Percentiles rank a stretch among this genome's conserved stretches.
These are phyloP conservation scores for Falcunculus frontatus DNA, from an alignment of 2,113 vertebrate species.

Conservation along the genomic window DNA sequence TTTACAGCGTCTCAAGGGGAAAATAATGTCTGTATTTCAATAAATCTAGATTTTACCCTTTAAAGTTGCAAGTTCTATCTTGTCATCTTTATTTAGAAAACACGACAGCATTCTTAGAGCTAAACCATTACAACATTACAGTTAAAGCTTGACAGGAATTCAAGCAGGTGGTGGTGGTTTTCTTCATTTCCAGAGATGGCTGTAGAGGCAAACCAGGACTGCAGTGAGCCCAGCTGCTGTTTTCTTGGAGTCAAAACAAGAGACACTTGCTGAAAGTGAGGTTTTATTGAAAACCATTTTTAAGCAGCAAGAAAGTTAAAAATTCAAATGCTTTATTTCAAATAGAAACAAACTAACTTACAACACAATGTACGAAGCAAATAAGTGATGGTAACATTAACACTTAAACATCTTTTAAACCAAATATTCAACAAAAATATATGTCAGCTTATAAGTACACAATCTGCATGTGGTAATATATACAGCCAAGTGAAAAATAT, in stretches of 20 bases:
- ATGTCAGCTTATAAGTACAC: constrained; percentile 23
- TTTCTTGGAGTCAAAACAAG: neutral
- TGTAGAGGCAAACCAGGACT: neutral
- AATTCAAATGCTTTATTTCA: constrained; percentile 36
- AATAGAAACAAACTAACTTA: constrained; percentile 45
- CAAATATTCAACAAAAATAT: constrained; percentile 47
- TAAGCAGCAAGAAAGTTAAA: constrained; percentile 57
- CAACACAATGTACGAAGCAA: neutral
- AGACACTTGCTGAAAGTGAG: constrained; percentile 18
- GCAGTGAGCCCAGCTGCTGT: neutral
- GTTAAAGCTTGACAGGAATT: neutral
- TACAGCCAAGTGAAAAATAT: constrained; percentile 28
- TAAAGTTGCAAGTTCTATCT: neutral
- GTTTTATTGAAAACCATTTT: constrained; percentile 73
- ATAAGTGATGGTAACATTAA: neutral
- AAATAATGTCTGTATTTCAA: neutral
- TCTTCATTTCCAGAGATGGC: neutral
- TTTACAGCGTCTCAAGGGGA: neutral
- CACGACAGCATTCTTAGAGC: neutral
- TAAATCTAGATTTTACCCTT: constrained; percentile 1
- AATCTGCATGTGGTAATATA: constrained; percentile 20
- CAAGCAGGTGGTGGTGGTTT: neutral
- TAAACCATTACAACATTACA: neutral
- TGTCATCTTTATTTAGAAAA: neutral
- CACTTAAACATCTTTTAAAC: constrained; percentile 34